Evolutionary conservation across 2,797 vertebrate genomes (phyloP), one percentile per base, ranked within the genome.

Genomic region (Chelon labrosus): DNA sequence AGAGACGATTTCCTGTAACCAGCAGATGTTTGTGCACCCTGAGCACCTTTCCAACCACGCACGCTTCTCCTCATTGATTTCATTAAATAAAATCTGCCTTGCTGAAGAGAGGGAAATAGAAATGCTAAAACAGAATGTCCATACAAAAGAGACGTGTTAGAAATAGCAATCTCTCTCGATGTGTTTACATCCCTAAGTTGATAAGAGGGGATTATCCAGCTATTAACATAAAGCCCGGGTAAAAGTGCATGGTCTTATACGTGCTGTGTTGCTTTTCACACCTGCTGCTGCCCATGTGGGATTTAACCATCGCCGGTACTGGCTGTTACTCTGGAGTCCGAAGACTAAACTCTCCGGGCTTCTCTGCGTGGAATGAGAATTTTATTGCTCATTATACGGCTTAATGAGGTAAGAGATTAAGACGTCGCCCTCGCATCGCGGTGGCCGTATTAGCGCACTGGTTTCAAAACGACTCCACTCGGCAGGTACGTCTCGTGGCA

Each of bases 351-450:
- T 16, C 75, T 65, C 61, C 65, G 52, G 7, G 47, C 60, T 66
- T 77, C 65, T 82, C 68, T 69, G 82, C 70, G 73, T 82, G 65
- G 73, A 84, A 88, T 85, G 70, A 90, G 68, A 67, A 85, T 87
- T 88, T 83, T 82, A 88, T 86, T 87, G 79, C 89, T 79, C 57
- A 90, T 91, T 90, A 89, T 75, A 71, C 85, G 73, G 82, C 75
- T 82, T 93, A 94, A 93, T 93, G 89, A 94, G 90, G 89, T 91
- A 92, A 91, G 90, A 92, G 91, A 93, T 93, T 93, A 93, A 91
- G 76, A 90, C 53, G 82, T 80, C 86, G 85, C 80, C 75, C 83
- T 92, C 82, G 42, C 73, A 84, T 81, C 68, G 81, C 77, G 64
- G 77, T 59, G 49, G 77, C 81, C 77, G 70, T 80, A 84, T 91